phyloP scores from a whole-genome alignment of 1,140 invertebrate genomes.

The Drosophila rhopaloa region DNA sequence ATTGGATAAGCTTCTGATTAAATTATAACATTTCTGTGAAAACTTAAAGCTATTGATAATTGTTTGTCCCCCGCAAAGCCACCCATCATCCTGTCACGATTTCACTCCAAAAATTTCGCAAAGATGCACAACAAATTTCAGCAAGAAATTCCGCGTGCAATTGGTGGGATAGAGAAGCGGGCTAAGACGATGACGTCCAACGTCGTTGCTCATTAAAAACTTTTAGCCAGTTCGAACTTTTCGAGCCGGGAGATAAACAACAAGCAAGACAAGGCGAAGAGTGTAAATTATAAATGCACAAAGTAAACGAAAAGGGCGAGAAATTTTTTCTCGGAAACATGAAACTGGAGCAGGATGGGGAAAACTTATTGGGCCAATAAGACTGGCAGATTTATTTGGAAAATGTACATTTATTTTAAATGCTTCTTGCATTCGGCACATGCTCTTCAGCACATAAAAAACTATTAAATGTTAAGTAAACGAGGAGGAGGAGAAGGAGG shows the following conservation, averaged over 20 bases:
- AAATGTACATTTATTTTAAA: constrained; percentile 18
- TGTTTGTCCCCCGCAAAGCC: constrained; percentile 40
- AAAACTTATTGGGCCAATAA: constrained; percentile 13
- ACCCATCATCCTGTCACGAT: constrained; percentile 30
- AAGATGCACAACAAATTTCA: constrained; percentile 48
- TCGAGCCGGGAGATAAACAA: constrained; percentile 68
- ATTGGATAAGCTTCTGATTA: constrained; percentile 38
- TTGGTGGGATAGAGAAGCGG: background rate
- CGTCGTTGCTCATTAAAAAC: constrained; percentile 77
- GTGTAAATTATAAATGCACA: constrained; percentile 72
- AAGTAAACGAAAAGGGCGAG: constrained; percentile 48
- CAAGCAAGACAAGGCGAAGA: constrained; percentile 48
- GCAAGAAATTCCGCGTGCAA: constrained; percentile 44
- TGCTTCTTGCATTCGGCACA: background rate
- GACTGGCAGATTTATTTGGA: constrained; percentile 19
- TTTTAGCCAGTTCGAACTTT: constrained; percentile 74
- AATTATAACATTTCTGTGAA: constrained; percentile 32
- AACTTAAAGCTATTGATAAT: constrained; percentile 49
- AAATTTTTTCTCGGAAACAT: constrained; percentile 38
- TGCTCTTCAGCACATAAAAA: constrained; percentile 10
- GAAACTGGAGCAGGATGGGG: constrained; percentile 34
- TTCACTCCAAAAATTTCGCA: constrained; percentile 28
- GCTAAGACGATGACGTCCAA: constrained; percentile 64
- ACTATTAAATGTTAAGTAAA: constrained; percentile 3
- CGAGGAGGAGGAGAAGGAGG: background rate